Percentiles rank a stretch among this genome's conserved stretches.
phyloP scores from a whole-genome alignment of 2,797 vertebrate genomes.

The Halcyon leucocephala region DNA sequence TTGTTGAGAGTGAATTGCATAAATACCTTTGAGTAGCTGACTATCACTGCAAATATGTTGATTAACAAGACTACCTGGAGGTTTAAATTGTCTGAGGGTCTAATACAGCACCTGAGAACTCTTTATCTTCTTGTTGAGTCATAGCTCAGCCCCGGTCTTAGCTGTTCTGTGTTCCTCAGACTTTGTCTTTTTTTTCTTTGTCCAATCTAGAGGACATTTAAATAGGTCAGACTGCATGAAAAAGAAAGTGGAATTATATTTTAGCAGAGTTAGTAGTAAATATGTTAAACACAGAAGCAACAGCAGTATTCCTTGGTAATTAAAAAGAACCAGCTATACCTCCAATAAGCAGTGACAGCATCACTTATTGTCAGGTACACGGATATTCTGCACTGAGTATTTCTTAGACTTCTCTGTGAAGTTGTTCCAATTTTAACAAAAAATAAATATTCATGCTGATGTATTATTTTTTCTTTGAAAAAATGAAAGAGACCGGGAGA shows the following conservation, averaged over 20 bases:
- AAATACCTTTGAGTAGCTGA: neutral
- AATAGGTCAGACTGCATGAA: neutral
- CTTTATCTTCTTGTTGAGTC: neutral
- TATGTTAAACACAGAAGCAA: neutral
- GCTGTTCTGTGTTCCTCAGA: neutral
- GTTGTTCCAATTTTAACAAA: neutral
- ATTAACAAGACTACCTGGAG: neutral
- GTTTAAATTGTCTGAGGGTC: neutral
- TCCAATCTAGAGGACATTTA: neutral
- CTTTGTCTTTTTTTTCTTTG: neutral
- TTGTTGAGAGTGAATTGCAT: neutral
- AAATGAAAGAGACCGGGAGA: neutral
- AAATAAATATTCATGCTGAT: neutral
- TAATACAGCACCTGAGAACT: neutral
- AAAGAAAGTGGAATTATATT: neutral
- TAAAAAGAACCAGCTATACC: neutral
- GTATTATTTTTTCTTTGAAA: neutral
- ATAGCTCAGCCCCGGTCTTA: neutral
- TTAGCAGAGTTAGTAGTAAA: neutral
- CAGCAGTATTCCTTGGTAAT: neutral
- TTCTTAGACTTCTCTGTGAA: neutral
- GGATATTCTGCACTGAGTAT: neutral
- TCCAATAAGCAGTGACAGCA: neutral
- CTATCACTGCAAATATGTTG: neutral
- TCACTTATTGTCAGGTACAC: neutral